Conservation (phyloP, 2,888 invertebrate genomes). For the Eumacrocentrus americanus region DNA sequence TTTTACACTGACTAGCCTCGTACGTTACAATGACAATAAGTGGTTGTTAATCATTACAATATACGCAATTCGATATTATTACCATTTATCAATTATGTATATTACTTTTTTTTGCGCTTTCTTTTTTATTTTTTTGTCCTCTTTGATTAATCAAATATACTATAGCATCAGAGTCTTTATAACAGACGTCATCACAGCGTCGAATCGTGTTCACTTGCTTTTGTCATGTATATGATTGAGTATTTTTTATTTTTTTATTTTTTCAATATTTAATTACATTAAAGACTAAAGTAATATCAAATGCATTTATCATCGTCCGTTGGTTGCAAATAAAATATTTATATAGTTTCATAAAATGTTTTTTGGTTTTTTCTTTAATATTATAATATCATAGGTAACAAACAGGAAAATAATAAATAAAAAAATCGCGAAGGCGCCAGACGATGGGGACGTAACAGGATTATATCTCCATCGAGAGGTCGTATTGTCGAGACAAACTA, state of each 20-base stretch:
- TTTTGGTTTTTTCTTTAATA: background rate
- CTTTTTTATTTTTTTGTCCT: constrained; percentile 23
- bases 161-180: constrained; percentile 29
- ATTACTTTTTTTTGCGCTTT: constrained; percentile 6
- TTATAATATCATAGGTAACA: constrained; percentile 22
- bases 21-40: constrained; percentile 45
- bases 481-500: constrained; percentile 51
- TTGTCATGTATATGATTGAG: background rate
- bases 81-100: constrained; percentile 12
- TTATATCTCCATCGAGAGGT: constrained; percentile 31
- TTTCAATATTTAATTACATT: constrained; percentile 18
- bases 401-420: constrained; percentile 19
- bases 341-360: constrained; percentile 17
- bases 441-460: constrained; percentile 35
- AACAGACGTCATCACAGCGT: constrained; percentile 29
- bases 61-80: constrained; percentile 37
- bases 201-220: constrained; percentile 19
- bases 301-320: constrained; percentile 32
- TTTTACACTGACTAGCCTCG: constrained; percentile 44
- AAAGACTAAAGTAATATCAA: background rate
- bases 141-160: constrained; percentile 20
- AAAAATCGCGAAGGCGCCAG: constrained; percentile 37
- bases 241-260: constrained; percentile 16
- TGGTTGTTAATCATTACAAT: constrained; percentile 23
- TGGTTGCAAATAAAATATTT: constrained; percentile 41